Base-by-base conservation (phyloP, 2,113 vertebrate genomes). In the Lepidothrix coronata region DNA sequence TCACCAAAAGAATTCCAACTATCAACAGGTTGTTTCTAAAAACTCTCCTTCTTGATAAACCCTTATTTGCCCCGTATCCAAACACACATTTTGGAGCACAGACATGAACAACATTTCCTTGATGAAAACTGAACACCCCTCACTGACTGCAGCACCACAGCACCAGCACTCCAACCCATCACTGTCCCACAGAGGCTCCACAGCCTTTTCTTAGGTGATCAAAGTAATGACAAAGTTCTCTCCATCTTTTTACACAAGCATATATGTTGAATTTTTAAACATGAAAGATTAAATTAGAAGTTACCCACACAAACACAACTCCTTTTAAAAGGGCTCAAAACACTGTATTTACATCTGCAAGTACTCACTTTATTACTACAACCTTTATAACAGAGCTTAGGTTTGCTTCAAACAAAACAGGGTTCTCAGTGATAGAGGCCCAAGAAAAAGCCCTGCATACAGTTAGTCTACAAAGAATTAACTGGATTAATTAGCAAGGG, bases 401-500 rank as follows among this genome's bases (percentile, higher is more conserved):
- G 86, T 97, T 98, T 97, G 95, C 96, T 96, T 94, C 68, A 95
- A 97, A 98, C 96, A 98, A 98, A 98, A 97, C 88, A 79, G 93
- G 89, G 92, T 95, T 97, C 97, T 97, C 95, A 79, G 92, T 30
- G 91, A 97, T 78, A 96, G 97, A 96, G 71, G 71, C 96, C 91
- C 94, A 96, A 97, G 96, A 97, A 96, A 98, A 98, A 98, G 98
- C 97, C 94, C 93, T 79, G 97, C 98, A 98, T 98, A 98, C 97
- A 98, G 97, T 97, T 95, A 97, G 97, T 97, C 98, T 97, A 98
- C 98, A 98, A 98, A 98, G 98, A 98, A 98, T 98, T 98, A 98
- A 98, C 98, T 97, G 98, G 98, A 98, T 98, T 98, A 98, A 98
- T 98, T 98, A 98, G 98, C 97, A 97, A 98, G 97, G 98, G 98